Base-by-base conservation (phyloP, 2,888 invertebrate species). In the Marronus borbonicus region DNA sequence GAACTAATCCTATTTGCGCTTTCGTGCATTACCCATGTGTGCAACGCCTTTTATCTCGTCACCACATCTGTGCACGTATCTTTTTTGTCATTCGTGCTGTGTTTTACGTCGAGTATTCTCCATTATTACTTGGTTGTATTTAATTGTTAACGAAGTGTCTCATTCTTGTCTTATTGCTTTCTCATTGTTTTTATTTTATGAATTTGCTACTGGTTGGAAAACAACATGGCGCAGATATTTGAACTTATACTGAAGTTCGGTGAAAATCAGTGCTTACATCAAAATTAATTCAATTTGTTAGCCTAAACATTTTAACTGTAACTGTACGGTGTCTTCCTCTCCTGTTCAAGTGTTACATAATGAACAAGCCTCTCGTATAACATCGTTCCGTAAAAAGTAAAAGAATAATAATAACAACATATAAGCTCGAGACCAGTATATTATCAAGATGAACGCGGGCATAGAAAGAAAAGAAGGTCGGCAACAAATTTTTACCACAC, bases 401-500 rank as follows among this genome's bases (percentile, higher is more conserved):
- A 69, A 52, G 44, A 52, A 69, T 69, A 52, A n/a, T 50, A 69
- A 31, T 55, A 69, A 52, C 20, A 69, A 69, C 7, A 69, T 20
- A 44, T 44, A 44, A 44, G 5, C 66, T 3, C 24, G 7, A 36
- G 50, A 52, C 31, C 69, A 69, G 52, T 31, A 52, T 39, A 69
- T 39, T 58, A 72, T 72, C 72, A 72, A 72, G 72, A 72, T 58
- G 58, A 72, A 72, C 55, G 72, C 72, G 72, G 28, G 17, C 84
- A 84, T 50, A 49, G 49, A 17, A 44, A 66, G 39, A 66, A 86
- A 85, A 86, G 85, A 85, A 84, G 84, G 80, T 80, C 69, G 39
- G 78, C 52, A 79, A 82, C 81, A 82, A 82, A 83, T 82, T 82
- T 83, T 81, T 81, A 83, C 80, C 77, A 81, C 77, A 77, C 68